Evolutionary conservation across 2,113 vertebrate genomes (phyloP).

Genomic region (Cariama cristata): DNA sequence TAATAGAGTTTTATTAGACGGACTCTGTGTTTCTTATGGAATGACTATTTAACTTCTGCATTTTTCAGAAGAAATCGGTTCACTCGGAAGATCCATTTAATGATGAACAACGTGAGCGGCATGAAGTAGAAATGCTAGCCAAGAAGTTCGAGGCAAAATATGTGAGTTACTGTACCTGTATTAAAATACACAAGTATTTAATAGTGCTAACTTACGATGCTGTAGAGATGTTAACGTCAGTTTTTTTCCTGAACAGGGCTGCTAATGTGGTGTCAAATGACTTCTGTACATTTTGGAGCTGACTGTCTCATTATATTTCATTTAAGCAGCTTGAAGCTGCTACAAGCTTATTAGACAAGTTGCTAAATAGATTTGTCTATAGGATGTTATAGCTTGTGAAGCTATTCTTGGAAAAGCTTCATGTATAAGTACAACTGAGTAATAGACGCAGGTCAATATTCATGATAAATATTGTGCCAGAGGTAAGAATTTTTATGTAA

Average conservation of each 20-base stretch:
- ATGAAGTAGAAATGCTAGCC: conserved; percentile 92
- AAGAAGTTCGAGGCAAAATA: conserved; percentile 99
- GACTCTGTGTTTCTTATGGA: not conserved
- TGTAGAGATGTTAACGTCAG: not conserved
- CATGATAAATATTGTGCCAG: not conserved
- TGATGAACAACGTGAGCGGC: conserved; percentile 87
- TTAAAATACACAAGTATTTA: not conserved
- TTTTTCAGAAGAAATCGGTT: conserved; percentile 77
- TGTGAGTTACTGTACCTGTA: conserved; percentile 78
- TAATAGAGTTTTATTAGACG: not conserved
- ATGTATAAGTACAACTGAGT: not conserved
- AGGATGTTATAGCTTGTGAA: not conserved
- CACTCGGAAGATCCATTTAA: conserved; percentile 88
- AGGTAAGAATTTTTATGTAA: not conserved
- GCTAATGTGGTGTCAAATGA: not conserved
- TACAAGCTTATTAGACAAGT: conserved; percentile 23
- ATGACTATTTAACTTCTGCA: conserved; percentile 18
- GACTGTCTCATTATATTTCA: not conserved
- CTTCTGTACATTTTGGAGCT: not conserved
- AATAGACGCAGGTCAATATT: not conserved
- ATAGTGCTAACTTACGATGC: not conserved
- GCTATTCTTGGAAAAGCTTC: conserved; percentile 27
- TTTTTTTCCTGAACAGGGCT: not conserved
- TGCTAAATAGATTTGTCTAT: conserved; percentile 22
- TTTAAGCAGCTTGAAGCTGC: conserved; percentile 20